Conservation (phyloP, 2,113 vertebrate genomes). For the Lagenorhynchus albirostris region DNA sequence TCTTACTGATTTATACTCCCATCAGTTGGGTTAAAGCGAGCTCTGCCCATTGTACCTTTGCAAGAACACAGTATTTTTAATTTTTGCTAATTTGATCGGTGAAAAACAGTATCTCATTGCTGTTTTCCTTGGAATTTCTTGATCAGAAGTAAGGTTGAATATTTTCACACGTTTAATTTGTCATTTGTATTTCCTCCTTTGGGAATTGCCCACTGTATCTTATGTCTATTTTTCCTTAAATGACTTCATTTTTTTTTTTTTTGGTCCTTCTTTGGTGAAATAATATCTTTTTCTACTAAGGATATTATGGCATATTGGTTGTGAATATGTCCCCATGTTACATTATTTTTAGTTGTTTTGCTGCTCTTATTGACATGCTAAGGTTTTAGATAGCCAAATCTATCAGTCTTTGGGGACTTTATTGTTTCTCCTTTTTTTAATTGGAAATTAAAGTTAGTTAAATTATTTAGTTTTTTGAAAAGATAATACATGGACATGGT, state of each 20-base stretch:
- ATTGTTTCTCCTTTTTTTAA: not conserved
- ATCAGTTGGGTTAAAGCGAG: not conserved
- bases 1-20: not conserved
- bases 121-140: conserved; percentile 23
- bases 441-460: not conserved
- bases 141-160: not conserved
- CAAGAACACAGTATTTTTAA: not conserved
- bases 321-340: not conserved
- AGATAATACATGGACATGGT: not conserved
- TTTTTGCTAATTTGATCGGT: not conserved
- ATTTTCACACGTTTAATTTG: not conserved
- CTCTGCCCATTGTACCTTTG: not conserved
- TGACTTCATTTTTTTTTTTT: not conserved
- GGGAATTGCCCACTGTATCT: not conserved
- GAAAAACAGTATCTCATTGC: not conserved
- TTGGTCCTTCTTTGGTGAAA: not conserved
- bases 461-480: not conserved
- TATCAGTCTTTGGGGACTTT: not conserved
- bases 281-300: not conserved
- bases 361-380: not conserved
- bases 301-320: not conserved
- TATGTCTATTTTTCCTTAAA: not conserved
- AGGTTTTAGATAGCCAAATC: not conserved
- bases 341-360: not conserved
- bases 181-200: not conserved